These are phyloP conservation scores for Orientallactaga sibirica DNA, from an alignment of 2,797 vertebrate genomes.

Conservation along the genomic window DNA sequence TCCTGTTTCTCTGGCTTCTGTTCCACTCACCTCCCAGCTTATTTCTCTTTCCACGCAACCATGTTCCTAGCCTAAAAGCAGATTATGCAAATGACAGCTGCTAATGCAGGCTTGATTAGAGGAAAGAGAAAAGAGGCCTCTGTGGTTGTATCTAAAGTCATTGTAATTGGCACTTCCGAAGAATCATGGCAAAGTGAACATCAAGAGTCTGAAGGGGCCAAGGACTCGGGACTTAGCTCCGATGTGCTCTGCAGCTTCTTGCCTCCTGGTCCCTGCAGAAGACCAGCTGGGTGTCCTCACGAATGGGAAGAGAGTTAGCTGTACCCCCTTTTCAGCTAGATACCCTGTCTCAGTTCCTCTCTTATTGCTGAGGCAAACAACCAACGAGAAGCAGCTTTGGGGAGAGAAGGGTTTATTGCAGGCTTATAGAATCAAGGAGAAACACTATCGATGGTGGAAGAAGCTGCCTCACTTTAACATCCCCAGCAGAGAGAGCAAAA, in stretches of 20 bases:
- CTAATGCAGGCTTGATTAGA: not conserved
- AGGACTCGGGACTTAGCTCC: not conserved
- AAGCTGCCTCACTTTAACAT: too few relatives aligned
- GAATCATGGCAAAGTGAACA: not conserved
- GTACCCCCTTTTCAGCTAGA: not conserved
- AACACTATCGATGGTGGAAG: too few relatives aligned
- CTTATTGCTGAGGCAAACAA: too few relatives aligned
- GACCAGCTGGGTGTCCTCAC: fast-evolving
- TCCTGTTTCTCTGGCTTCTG: not conserved
- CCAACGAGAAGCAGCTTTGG: too few relatives aligned
- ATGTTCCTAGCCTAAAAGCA: constrained; percentile 5
- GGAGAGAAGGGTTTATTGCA: too few relatives aligned
- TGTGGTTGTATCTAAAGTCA: not conserved
- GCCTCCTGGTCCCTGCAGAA: fast-evolving
- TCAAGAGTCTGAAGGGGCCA: not conserved
- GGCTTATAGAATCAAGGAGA: too few relatives aligned
- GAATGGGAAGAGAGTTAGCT: not conserved
- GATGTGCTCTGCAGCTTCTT: fast-evolving
- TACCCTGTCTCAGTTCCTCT: not conserved
- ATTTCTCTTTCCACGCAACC: not conserved
- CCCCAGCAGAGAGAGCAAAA: too few relatives aligned
- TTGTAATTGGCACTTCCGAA: constrained; percentile 1
- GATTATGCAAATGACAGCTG: not conserved
- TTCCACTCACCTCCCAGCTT: not conserved
- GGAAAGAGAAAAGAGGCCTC: not conserved